These are phyloP conservation scores for Sipha maydis DNA, from an alignment of 2,888 invertebrate genomes.

Conservation along the genomic window DNA sequence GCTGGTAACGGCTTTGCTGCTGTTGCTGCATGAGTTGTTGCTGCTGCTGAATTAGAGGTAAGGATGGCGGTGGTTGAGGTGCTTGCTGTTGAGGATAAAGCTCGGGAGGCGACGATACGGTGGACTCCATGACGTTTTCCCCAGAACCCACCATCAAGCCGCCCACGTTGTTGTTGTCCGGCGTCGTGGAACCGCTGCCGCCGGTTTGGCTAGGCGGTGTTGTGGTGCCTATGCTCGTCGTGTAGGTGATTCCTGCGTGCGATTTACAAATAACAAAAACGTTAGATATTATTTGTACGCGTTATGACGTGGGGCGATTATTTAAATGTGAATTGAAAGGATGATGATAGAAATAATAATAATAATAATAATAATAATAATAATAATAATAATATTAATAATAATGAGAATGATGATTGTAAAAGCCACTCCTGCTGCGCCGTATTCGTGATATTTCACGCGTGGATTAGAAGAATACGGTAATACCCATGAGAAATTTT, in stretches of 20 bases:
- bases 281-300: too few relatives aligned
- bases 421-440: not conserved
- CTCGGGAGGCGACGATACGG: constrained; percentile 46
- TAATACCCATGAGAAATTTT: not conserved
- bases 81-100: constrained; percentile 38
- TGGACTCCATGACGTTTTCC: constrained; percentile 44
- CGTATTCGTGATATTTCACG: not conserved
- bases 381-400: not conserved
- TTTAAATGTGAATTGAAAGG: not conserved
- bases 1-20: constrained; percentile 46
- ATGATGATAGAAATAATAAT: not conserved
- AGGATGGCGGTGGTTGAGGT: not conserved
- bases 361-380: too few relatives aligned
- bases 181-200: constrained; percentile 44
- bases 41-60: constrained; percentile 45
- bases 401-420: too few relatives aligned
- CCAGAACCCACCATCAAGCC: constrained; percentile 34
- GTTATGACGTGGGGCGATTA: too few relatives aligned
- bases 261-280: not conserved
- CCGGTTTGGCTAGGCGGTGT: constrained; percentile 47
- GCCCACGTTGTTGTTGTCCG: constrained; percentile 24
- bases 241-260: constrained; percentile 19
- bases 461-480: not conserved
- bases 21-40: constrained; percentile 45
- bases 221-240: constrained; percentile 30